Base-by-base conservation (phyloP, 2,888 invertebrate species). In the Notodonta ziczac region DNA sequence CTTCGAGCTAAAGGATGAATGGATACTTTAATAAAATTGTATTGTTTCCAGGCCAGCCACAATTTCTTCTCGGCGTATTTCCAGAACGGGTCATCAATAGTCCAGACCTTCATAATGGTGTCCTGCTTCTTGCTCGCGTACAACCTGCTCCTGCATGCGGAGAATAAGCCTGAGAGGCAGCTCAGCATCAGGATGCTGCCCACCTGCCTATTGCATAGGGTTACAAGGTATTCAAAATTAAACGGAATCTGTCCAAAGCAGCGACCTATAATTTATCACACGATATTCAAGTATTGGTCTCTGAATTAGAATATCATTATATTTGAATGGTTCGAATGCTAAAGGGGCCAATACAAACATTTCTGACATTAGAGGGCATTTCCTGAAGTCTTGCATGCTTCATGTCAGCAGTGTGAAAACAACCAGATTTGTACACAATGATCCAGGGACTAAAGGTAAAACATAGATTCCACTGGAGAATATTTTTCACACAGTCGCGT, bases 71-170 rank as follows among this genome's bases (percentile, higher is more conserved):
- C 84, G 4, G 77, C 75, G 56, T 73, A 81, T 56, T 65, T 87
- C 54, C 82, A 83, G 58, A 89, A 89, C 66, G 87, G 87, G 8
- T 77, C 87, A 0, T 74, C 76, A 5, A 70, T 86, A n/a, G 86
- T 87, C 12, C 88, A 89, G 57, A 77, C 72, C 1, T 89, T 88
- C 75, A 74, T 88, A 61, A 77, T 89, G 73, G 64, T 77, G 1
- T 88, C 89, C 46, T 81, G 78, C 66, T 89, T 89, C 72, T 78
- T 89, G n/a, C 70, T 88, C 40, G 81, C 86, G 0, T 87, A 87
- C 77, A 87, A 83, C 65, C 67, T 87, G 58, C 81, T 89, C 32
- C 60, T 84, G 1, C 61, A 71, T 58, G 66, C 78, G 2, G 78
- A 81, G 39, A 72, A 72, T 52, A 69, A 72, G 48, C 65, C 76